phyloP scores from a whole-genome alignment of 2,113 vertebrate species.

The Prinia subflava region DNA sequence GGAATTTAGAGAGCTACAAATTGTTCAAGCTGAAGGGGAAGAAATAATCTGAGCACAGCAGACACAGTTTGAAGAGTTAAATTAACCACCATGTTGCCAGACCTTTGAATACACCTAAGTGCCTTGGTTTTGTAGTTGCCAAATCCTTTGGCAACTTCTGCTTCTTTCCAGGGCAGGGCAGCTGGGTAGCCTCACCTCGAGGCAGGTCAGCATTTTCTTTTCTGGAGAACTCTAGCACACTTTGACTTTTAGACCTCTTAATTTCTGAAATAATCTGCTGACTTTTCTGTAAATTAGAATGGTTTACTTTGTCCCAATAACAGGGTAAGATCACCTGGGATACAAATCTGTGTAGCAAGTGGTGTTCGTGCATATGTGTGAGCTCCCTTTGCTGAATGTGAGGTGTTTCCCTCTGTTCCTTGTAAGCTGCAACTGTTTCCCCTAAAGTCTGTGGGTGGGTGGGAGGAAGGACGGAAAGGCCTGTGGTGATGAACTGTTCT shows the following conservation, averaged over 20 bases:
- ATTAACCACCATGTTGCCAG: not conserved
- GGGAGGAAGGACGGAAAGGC: not conserved
- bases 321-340: not conserved
- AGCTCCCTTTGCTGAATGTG: not conserved
- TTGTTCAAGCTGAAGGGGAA: not conserved
- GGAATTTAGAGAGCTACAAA: not conserved
- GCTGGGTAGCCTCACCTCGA: not conserved
- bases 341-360: not conserved
- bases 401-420: not conserved
- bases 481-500: not conserved
- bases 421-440: not conserved
- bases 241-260: not conserved
- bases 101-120: not conserved
- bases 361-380: rapidly evolving
- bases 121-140: not conserved
- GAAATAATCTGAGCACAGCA: not conserved
- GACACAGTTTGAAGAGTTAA: not conserved
- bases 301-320: not conserved
- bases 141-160: not conserved
- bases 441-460: not conserved
- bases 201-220: not conserved
- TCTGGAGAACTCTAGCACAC: not conserved
- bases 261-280: not conserved
- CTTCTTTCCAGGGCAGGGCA: not conserved
- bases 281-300: not conserved